Base-by-base conservation (phyloP, 1,140 invertebrate genomes). In the Trigoniulus corallinus region DNA sequence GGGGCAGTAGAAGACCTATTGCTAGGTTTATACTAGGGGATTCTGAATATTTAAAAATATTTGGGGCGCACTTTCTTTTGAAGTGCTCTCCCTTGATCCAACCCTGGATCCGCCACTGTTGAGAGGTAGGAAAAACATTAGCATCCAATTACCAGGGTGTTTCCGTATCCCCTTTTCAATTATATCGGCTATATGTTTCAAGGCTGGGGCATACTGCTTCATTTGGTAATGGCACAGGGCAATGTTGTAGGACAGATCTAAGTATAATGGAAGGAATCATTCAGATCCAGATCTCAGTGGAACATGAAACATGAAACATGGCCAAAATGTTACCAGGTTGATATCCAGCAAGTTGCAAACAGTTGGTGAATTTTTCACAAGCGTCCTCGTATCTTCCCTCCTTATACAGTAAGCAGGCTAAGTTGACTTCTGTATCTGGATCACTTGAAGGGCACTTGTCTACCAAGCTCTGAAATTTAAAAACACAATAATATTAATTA, bases 131-230 rank as follows among this genome's bases (percentile, higher is more conserved):
- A n/a, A n/a, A n/a, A n/a, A n/a, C n/a, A n/a, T n/a, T n/a, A 45
- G n/a, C 12, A 29, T 26, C 1, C 39, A 46, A 27, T 23, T 54
- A 73, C 72, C 72, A 18, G 95, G 95, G 72, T 98, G 91, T 68
- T 98, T 91, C 52, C 85, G 72, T 54, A 98, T 94, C 15, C 94
- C 95, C 61, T 81, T 76, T 66, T 98, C 92, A 58, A 98, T 95
- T 51, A 98, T 97, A 63, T 95, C 85, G 51, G 86, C 91, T 52
- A 87, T 84, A 61, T 87, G 81, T 67, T 89, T 93, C 3, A 92
- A 66, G 2, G 93, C 85, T 57, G 84, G 80, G 1, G 85, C 80
- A 66, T 88, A 95, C 66, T 98, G 91, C 66, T 94, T 94, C 26
- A 95, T 65, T 62, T 80, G 80, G 63, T 94, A 99, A 65, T 97